These are phyloP conservation scores for Cydia amplana DNA, from an alignment of 1,140 invertebrate species.

Conservation along the genomic window DNA sequence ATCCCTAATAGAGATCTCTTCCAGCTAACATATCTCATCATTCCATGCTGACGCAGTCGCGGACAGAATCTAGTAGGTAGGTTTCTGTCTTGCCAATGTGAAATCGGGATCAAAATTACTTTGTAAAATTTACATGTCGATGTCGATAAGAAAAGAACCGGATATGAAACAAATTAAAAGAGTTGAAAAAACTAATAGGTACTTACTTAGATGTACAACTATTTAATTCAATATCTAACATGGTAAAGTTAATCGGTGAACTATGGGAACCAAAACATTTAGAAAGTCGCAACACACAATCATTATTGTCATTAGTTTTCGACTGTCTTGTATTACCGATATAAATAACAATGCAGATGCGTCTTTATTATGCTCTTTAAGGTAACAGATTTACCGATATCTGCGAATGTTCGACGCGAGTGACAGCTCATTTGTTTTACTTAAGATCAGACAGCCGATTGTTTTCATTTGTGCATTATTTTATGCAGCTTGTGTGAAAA, in stretches of 20 bases:
- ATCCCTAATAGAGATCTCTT: too few relatives aligned
- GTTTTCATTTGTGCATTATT: not conserved
- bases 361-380: conserved; percentile 15
- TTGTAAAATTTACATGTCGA: too few relatives aligned
- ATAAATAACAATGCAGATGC: not conserved
- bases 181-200: too few relatives aligned
- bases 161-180: too few relatives aligned
- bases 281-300: conserved; percentile 6
- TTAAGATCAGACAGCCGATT: not conserved
- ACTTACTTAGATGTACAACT: too few relatives aligned
- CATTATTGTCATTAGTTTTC: not conserved
- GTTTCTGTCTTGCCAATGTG: too few relatives aligned
- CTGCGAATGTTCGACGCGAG: not conserved
- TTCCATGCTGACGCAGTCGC: too few relatives aligned
- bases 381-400: conserved; percentile 12
- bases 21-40: too few relatives aligned
- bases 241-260: not conserved
- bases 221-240: not conserved
- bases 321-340: not conserved
- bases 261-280: not conserved
- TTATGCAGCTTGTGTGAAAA: not conserved
- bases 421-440: conserved; percentile 9
- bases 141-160: too few relatives aligned
- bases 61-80: too few relatives aligned
- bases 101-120: too few relatives aligned